Conservation (phyloP, 35 echinoderm and acorn worm species). For the Patiria miniata region DNA sequence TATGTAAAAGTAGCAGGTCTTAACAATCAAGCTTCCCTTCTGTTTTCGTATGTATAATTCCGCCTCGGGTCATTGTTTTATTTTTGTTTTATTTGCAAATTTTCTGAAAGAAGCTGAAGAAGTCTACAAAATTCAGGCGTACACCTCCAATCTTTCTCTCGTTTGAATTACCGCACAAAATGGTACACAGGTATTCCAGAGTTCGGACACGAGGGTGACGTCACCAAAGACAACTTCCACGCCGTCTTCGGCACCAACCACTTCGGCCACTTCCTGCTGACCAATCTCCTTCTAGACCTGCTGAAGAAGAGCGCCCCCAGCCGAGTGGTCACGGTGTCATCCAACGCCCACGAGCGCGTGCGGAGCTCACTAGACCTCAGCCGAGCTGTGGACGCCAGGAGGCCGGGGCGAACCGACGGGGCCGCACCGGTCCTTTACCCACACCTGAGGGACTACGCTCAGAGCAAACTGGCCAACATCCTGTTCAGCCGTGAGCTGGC, state of each 20-base stretch:
- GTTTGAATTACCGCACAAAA: too few relatives aligned
- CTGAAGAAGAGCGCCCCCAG: conserved; percentile 76
- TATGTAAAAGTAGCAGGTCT: background rate
- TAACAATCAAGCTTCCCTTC: background rate
- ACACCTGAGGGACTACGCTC: conserved; percentile 46
- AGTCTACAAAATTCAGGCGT: too few relatives aligned
- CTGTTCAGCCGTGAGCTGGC: conserved; percentile 72
- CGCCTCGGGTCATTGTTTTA: too few relatives aligned
- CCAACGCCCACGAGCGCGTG: conserved; percentile 39
- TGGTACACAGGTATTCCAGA: background rate
- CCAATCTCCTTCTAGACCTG: conserved; percentile 69
- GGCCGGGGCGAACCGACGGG: conserved; percentile 16
- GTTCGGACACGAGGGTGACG: background rate
- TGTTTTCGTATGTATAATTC: too few relatives aligned
- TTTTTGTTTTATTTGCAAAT: too few relatives aligned
- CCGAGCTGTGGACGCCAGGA: conserved; percentile 45
- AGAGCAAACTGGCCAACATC: conserved; percentile 80
- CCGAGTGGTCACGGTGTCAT: conserved; percentile 77
- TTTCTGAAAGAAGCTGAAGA: too few relatives aligned
- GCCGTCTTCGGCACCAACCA: conserved; percentile 82
- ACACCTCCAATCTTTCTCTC: too few relatives aligned
- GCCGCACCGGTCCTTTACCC: conserved; percentile 41
- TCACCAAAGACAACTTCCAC: conserved; percentile 71
- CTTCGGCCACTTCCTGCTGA: conserved; percentile 88
- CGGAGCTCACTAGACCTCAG: conserved; percentile 53